Evolutionary conservation across 2,888 invertebrate species (phyloP), one percentile per base, ranked within the genome.

Genomic region (Antheraea yamamai): DNA sequence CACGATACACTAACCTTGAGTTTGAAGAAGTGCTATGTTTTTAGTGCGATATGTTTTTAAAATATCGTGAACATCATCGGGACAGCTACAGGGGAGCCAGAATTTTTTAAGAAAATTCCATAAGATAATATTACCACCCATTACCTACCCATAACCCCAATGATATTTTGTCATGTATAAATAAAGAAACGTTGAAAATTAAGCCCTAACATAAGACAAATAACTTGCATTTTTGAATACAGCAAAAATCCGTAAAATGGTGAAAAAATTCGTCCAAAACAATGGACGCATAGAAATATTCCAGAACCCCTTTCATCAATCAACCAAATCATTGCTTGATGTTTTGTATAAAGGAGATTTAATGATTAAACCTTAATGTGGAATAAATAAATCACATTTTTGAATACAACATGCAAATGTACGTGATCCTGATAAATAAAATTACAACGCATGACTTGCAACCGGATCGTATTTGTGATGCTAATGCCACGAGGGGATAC

Each of bases 1-100:
- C 77, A 75, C 75, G 75, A 75, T 75, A 78, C 77, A 75, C 55
- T 72, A 77, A 77, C 81, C 81, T 79, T 79, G 78, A 58, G 68
- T 72, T 74, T 39, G 39, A 18, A 66, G 73, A 74, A 75, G 73
- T 77, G 77, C 76, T 61, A 75, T 76, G 73, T n/a, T n/a, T n/a
- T n/a, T n/a, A n/a, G 30, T 30, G 35, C 61, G 66, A 16, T 73
- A 75, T 77, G 78, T 76, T 80, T 78, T 78, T 77, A 79, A 75
- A 77, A 76, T 76, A 76, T 77, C 76, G 75, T 77, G 75, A 75
- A 77, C 73, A 75, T 76, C 70, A 64, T 73, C 68, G 76, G 75
- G 75, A 75, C 64, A 74, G 58, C 51, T 39, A 39, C 39, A 35
- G 30, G 20, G 68, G 30, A 20, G 68, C 7, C 35, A 18, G 18